Percentiles rank a stretch among this genome's conserved stretches.
These are phyloP conservation scores for Ooceraea biroi DNA, from an alignment of 1,140 invertebrate genomes.

Conservation along the genomic window DNA sequence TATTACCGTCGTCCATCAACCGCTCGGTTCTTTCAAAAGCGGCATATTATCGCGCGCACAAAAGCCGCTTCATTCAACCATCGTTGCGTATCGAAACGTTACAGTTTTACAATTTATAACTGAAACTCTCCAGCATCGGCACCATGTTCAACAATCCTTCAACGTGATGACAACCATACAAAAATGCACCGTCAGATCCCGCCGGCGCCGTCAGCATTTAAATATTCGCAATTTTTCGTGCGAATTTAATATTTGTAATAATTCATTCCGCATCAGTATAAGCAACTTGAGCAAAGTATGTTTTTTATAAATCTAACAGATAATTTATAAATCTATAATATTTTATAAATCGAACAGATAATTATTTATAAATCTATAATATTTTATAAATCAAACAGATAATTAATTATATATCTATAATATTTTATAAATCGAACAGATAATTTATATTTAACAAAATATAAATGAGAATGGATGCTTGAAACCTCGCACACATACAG, in stretches of 20 bases:
- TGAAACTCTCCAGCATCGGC: conserved; percentile 43
- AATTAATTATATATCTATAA: too few species aligned
- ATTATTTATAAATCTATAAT: too few species aligned
- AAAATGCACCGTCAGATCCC: conserved; percentile 18
- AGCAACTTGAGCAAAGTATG: not conserved
- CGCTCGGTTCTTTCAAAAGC: conserved; percentile 58
- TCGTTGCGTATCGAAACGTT: conserved; percentile 55
- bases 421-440: too few species aligned
- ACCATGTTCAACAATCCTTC: conserved; percentile 15
- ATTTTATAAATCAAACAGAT: too few species aligned
- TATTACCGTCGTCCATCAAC: conserved; percentile 63
- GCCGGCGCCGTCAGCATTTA: not conserved
- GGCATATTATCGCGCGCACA: conserved; percentile 59
- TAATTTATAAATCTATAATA: too few species aligned
- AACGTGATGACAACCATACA: conserved; percentile 11
- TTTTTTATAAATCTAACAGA: not conserved
- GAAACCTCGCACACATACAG: too few species aligned
- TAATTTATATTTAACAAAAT: too few species aligned
- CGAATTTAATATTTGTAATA: not conserved
- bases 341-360: too few species aligned
- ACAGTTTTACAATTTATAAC: conserved; percentile 61
- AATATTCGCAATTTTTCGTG: not conserved
- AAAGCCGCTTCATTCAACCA: conserved; percentile 61
- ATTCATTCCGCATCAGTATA: not conserved
- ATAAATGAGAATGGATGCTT: too few species aligned